Base-by-base conservation (phyloP, 92 coral and sea anemone species). In the Galaxea fascicularis region DNA sequence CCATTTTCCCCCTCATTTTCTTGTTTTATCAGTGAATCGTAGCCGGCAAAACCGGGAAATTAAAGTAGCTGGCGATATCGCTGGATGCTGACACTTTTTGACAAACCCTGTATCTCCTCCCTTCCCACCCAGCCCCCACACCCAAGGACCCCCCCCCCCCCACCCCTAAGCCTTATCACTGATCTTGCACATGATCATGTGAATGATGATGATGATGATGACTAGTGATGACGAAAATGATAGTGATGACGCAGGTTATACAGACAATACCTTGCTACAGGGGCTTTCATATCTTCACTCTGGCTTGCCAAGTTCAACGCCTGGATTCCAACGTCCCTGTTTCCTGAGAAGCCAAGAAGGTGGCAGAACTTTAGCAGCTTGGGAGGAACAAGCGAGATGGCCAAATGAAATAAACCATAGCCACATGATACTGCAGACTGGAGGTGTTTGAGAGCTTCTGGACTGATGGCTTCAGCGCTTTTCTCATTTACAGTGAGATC, bases 201-300 rank as follows among this genome's bases (percentile, higher is more conserved):
- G n/a, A n/a, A n/a, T n/a, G n/a, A n/a, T n/a, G n/a, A n/a, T n/a
- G n/a, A n/a, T n/a, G n/a, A n/a, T n/a, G n/a, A n/a, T n/a, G n/a
- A n/a, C n/a, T n/a, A n/a, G n/a, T n/a, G n/a, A n/a, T n/a, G n/a
- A n/a, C n/a, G n/a, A 45, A 41, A 73, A 44, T 73, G 14, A 73
- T 47, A 17, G 15, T 45, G 28, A 16, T 18, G 52, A 9, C 25
- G 17, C 68, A 63, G 26, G 41, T 63, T 17, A 28, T 21, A 21
- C 21, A 10, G 35, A 35, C 27, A 22, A 8, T 28, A 96, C 98
- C 98, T 90, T 78, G 98, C 98, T 11, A 96, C 95, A 9, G 98
- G 98, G n/a, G 98, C 98, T 69, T 96, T 96, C 93, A 96, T 95
- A 72, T 96, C 98, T 22, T 96, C 96, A 90, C 98, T 96, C 81